Evolutionary conservation across 2,888 invertebrate species (phyloP).

Genomic region (Busseola fusca): DNA sequence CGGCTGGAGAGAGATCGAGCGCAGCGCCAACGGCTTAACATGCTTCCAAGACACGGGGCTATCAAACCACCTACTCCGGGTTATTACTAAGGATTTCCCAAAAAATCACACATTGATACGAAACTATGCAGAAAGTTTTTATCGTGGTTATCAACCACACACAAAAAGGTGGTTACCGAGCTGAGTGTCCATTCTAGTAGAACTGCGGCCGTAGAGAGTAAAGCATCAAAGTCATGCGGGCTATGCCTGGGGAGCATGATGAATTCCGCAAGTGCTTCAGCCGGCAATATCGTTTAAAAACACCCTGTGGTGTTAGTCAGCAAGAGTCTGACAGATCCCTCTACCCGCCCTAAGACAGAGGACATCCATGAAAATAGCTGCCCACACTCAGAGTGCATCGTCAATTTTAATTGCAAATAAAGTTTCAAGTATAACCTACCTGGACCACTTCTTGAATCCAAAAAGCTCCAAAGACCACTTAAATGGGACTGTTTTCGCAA

Average conservation of each 20-base stretch:
- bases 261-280: neutral
- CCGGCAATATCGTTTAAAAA: neutral
- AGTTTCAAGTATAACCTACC: neutral
- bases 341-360: neutral
- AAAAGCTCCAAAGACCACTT: neutral
- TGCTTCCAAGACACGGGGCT: neutral
- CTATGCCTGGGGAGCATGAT: neutral
- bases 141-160: neutral
- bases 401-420: neutral
- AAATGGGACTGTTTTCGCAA: slow-evolving; percentile 3
- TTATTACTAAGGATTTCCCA: neutral
- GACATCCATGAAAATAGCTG: no score
- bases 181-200: neutral
- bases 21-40: neutral
- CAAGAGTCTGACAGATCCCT: neutral
- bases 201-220: neutral
- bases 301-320: neutral
- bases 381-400: neutral
- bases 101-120: neutral
- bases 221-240: neutral
- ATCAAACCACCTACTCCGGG: neutral
- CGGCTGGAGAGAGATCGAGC: neutral
- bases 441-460: neutral
- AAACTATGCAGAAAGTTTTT: neutral
- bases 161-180: neutral